These are phyloP conservation scores for Diplolepis rosae DNA, from an alignment of 2,888 invertebrate genomes.

Conservation along the genomic window DNA sequence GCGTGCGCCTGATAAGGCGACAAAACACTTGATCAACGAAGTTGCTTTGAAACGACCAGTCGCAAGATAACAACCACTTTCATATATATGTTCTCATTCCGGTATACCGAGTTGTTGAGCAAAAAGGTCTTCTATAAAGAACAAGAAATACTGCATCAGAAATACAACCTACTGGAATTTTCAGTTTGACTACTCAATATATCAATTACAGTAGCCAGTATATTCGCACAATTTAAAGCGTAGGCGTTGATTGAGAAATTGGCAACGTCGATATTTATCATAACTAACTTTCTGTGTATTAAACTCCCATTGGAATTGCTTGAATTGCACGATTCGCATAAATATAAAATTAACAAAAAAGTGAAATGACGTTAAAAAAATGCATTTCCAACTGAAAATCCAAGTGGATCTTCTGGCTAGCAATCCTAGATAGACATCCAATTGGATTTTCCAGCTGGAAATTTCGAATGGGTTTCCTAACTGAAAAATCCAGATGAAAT, in stretches of 20 bases:
- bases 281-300: neutral
- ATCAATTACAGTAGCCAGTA: slow-evolving; percentile 3
- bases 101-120: neutral
- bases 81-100: neutral
- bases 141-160: neutral
- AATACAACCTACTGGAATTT: neutral
- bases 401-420: too few species aligned
- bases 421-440: too few species aligned
- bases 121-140: slow-evolving; percentile 1
- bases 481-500: too few species aligned
- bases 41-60: slow-evolving; percentile 8
- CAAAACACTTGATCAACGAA: slow-evolving; percentile 18
- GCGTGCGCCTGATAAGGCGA: slow-evolving; percentile 13
- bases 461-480: too few species aligned
- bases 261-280: neutral
- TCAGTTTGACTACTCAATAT: neutral
- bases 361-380: too few species aligned
- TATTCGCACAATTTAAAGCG: neutral
- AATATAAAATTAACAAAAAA: too few species aligned
- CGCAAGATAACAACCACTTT: slow-evolving; percentile 8
- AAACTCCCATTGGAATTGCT: too few species aligned
- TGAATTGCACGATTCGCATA: neutral
- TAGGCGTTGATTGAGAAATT: neutral
- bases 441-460: too few species aligned
- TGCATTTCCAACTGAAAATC: too few species aligned